phyloP scores from a whole-genome alignment of 1,140 invertebrate genomes.

The Trachymyrmex cornetzi region DNA sequence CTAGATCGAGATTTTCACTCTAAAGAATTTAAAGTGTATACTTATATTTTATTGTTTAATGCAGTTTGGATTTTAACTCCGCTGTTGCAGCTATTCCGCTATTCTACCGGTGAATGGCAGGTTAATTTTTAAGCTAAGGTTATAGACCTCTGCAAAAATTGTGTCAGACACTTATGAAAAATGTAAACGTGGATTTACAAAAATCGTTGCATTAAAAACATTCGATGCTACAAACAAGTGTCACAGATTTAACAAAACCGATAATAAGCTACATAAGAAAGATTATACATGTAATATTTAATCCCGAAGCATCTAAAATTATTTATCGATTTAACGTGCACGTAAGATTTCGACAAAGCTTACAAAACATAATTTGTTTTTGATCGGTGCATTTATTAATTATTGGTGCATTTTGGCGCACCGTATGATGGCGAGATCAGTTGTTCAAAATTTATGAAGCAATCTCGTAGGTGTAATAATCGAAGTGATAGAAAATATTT shows the following conservation, averaged over 20 bases:
- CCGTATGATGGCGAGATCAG: slow-evolving; percentile 4
- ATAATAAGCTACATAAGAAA: too few relatives aligned
- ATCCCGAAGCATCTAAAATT: background rate
- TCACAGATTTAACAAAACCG: background rate
- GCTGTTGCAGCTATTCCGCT: background rate
- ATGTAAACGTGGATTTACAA: background rate
- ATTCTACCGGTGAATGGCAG: background rate
- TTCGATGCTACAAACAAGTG: background rate
- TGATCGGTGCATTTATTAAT: background rate
- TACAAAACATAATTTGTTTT: background rate
- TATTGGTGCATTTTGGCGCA: background rate
- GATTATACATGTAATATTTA: background rate
- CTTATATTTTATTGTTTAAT: background rate
- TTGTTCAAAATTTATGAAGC: slow-evolving; percentile 9
- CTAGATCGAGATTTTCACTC: too few relatives aligned
- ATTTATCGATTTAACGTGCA: background rate
- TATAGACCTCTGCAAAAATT: background rate
- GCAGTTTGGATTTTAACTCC: background rate
- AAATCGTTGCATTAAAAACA: background rate
- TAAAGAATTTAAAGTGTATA: background rate
- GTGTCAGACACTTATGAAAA: background rate
- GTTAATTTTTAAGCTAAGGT: slow-evolving; percentile 19
- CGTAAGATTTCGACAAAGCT: background rate
- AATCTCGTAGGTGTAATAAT: slow-evolving; percentile 16
- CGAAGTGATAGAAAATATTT: slow-evolving; percentile 29